Conservation (phyloP, 2,797 vertebrate genomes). For the Phoeniculus purpureus region DNA sequence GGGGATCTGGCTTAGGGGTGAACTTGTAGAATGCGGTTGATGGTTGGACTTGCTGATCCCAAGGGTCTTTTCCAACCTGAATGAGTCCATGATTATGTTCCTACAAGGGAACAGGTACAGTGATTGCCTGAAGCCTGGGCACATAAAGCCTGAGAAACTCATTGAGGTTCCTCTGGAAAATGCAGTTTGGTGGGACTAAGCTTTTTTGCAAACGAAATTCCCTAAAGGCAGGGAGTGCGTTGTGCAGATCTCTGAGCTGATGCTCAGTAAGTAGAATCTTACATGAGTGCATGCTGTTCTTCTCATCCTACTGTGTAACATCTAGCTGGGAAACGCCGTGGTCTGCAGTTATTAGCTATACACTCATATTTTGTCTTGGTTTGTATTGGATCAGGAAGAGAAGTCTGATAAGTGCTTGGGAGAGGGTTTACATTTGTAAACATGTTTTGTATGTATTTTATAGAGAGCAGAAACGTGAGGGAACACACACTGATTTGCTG, state of each 20-base stretch:
- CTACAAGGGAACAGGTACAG: background rate
- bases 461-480: background rate
- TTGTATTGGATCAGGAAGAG: background rate
- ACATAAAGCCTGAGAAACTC: background rate
- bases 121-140: background rate
- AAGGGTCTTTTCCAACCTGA: too few relatives aligned
- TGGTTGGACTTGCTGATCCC: too few relatives aligned
- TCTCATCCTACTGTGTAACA: background rate
- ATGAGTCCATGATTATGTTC: too few relatives aligned
- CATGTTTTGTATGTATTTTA: background rate
- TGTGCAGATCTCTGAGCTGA: background rate
- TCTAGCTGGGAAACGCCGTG: background rate
- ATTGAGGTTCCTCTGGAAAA: background rate
- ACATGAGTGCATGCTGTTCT: background rate
- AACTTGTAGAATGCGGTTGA: too few relatives aligned
- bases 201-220: background rate
- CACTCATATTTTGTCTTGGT: background rate
- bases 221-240: background rate
- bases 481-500: background rate
- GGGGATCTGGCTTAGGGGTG: too few relatives aligned
- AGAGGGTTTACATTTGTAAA: background rate
- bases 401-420: background rate
- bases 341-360: background rate
- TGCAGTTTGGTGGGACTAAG: background rate
- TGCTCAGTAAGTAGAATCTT: background rate